phyloP scores from a whole-genome alignment of 2,888 invertebrate species.

The Portevinia maculata region DNA sequence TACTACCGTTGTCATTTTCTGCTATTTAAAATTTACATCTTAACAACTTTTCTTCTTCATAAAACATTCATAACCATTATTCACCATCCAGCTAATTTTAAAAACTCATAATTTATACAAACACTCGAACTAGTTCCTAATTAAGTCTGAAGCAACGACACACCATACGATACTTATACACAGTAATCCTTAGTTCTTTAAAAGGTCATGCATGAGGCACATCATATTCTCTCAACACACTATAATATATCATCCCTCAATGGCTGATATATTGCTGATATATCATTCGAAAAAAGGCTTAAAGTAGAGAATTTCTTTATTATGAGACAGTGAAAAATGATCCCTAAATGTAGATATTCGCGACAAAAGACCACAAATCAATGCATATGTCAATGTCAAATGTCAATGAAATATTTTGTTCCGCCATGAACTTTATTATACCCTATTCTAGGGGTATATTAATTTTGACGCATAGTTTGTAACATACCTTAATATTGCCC shows the following conservation, averaged over 20 bases:
- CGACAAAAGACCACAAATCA: conserved; percentile 6
- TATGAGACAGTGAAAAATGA: not conserved
- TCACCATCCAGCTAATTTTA: too few relatives aligned
- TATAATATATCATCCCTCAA: not conserved
- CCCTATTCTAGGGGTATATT: too few relatives aligned
- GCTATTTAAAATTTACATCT: not conserved
- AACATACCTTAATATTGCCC: too few relatives aligned
- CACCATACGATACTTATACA: not conserved
- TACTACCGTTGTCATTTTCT: not conserved
- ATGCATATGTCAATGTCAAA: conserved; percentile 19
- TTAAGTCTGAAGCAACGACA: not conserved
- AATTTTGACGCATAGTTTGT: too few relatives aligned
- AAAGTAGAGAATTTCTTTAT: not conserved
- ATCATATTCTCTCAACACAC: too few relatives aligned
- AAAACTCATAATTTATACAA: not conserved
- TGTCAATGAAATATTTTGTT: not conserved
- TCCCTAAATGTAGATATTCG: not conserved
- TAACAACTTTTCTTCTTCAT: not conserved
- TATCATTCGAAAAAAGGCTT: not conserved
- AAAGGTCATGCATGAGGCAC: conserved; percentile 5
- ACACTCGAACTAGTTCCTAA: not conserved
- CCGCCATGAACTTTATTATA: not conserved
- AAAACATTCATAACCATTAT: not conserved
- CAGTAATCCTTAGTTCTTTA: conserved; percentile 14
- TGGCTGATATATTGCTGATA: conserved; percentile 2